A percentile compares a stretch with the other conserved stretches of the same genome.
phyloP scores from a whole-genome alignment of 2,797 vertebrate species.

The Lepus townsendii region DNA sequence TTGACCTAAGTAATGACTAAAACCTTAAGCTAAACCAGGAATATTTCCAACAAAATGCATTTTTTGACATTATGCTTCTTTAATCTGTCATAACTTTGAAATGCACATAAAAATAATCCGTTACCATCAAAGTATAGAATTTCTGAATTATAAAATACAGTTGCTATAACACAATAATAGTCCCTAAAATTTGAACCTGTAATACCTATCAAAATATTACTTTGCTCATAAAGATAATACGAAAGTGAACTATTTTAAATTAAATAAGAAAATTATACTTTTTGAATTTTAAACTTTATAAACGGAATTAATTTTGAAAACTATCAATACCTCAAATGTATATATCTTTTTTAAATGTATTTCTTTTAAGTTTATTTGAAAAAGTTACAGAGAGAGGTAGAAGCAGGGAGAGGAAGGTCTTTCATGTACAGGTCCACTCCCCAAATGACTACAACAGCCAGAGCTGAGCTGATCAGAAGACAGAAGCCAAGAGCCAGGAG shows the following conservation, averaged over 20 bases:
- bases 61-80: slow-evolving; percentile 56
- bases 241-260: slow-evolving; percentile 48
- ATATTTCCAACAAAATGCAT: slow-evolving; percentile 65
- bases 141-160: slow-evolving; percentile 61
- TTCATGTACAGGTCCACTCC: no score
- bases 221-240: slow-evolving; percentile 3
- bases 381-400: no score
- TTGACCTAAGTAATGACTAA: slow-evolving; percentile 66
- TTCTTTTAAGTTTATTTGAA: no score
- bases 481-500: no score
- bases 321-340: background rate
- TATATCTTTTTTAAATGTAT: background rate
- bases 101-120: slow-evolving; percentile 40
- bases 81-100: slow-evolving; percentile 63
- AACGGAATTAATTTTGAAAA: slow-evolving; percentile 50
- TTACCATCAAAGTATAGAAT: slow-evolving; percentile 55
- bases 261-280: slow-evolving; percentile 23
- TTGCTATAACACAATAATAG: slow-evolving; percentile 33
- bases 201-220: slow-evolving; percentile 46
- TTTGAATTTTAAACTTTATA: slow-evolving; percentile 26
- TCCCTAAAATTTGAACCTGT: background rate
- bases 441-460: no score
- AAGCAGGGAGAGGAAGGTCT: no score
- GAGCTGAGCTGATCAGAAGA: no score
- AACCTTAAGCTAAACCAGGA: slow-evolving; percentile 58